Conservation (phyloP, 2,888 invertebrate species). For the Parascotia fuliginaria region DNA sequence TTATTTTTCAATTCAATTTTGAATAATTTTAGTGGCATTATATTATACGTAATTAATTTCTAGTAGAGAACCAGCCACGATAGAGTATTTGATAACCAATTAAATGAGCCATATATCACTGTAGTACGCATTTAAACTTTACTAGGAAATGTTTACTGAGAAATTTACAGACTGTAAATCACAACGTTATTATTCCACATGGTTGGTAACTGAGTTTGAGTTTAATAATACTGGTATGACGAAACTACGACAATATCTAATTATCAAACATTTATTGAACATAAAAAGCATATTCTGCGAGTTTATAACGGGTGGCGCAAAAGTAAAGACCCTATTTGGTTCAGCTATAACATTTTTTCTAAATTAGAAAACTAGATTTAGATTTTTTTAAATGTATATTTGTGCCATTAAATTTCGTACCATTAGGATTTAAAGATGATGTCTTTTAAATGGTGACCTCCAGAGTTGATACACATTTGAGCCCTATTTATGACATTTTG, state of each 20-base stretch:
- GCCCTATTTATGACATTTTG: too few relatives aligned
- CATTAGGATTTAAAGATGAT: too few relatives aligned
- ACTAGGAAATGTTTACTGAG: slow-evolving; percentile 4
- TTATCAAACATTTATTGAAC: too few relatives aligned
- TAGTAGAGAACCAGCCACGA: neutral
- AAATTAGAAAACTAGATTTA: too few relatives aligned
- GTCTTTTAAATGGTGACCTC: too few relatives aligned
- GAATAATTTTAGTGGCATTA: slow-evolving; percentile 1
- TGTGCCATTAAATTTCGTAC: too few relatives aligned
- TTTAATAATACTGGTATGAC: neutral
- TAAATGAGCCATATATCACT: slow-evolving; percentile 5
- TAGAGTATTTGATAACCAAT: slow-evolving; percentile 15
- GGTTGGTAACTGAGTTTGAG: neutral
- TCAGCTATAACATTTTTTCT: too few relatives aligned
- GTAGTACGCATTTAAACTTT: slow-evolving; percentile 1
- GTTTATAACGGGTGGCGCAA: too few relatives aligned
- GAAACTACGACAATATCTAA: neutral
- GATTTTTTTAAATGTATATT: too few relatives aligned
- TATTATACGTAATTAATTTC: neutral
- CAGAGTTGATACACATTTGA: too few relatives aligned
- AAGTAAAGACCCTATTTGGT: too few relatives aligned
- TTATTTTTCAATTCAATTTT: neutral
- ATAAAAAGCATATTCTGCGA: too few relatives aligned
- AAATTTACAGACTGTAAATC: slow-evolving; percentile 1
- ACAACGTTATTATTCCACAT: slow-evolving; percentile 2